Percentiles rank a stretch among this genome's conserved stretches.
These are phyloP conservation scores for Drosophila borborema DNA, from an alignment of 2,888 invertebrate species.

Conservation along the genomic window DNA sequence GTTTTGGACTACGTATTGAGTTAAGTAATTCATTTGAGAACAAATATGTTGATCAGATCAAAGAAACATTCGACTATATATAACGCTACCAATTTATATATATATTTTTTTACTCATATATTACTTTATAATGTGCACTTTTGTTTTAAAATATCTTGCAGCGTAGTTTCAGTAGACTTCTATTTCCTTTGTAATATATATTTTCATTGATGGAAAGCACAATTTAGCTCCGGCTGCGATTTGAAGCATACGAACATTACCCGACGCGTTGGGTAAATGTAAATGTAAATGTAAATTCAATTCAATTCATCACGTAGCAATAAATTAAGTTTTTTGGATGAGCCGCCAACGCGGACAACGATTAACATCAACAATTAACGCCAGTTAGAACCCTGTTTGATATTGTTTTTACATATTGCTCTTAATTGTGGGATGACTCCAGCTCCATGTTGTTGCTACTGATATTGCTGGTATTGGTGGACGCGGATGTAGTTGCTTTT, in stretches of 20 bases:
- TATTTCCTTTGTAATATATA: conserved; percentile 6
- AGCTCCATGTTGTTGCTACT: conserved; percentile 48
- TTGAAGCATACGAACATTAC: conserved; percentile 25
- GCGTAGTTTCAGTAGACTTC: conserved; percentile 28
- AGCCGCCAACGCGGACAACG: conserved; percentile 47
- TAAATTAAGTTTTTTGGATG: conserved; percentile 42
- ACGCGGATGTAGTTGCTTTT: conserved; percentile 56
- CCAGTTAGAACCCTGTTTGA: conserved; percentile 32
- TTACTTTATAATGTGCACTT: conserved; percentile 45
- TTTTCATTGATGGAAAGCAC: conserved; percentile 50
- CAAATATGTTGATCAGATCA: conserved; percentile 23
- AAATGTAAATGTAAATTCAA: conserved; percentile 44
- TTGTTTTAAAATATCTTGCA: conserved; percentile 52
- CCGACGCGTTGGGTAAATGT: conserved; percentile 44
- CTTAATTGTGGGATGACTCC: conserved; percentile 54
- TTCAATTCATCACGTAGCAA: conserved; percentile 47
- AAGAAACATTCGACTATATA: conserved; percentile 40
- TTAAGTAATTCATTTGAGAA: conserved; percentile 29
- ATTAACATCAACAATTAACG: conserved; percentile 61
- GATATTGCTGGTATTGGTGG: conserved; percentile 51
- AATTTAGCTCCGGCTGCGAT: conserved; percentile 37
- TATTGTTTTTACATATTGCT: conserved; percentile 44
- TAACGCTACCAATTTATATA: conserved; percentile 42
- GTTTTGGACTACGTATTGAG: conserved; percentile 43
- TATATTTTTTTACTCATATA: conserved; percentile 29